These are phyloP conservation scores for Diplolepis rosae DNA, from an alignment of 2,888 invertebrate species.

Conservation along the genomic window DNA sequence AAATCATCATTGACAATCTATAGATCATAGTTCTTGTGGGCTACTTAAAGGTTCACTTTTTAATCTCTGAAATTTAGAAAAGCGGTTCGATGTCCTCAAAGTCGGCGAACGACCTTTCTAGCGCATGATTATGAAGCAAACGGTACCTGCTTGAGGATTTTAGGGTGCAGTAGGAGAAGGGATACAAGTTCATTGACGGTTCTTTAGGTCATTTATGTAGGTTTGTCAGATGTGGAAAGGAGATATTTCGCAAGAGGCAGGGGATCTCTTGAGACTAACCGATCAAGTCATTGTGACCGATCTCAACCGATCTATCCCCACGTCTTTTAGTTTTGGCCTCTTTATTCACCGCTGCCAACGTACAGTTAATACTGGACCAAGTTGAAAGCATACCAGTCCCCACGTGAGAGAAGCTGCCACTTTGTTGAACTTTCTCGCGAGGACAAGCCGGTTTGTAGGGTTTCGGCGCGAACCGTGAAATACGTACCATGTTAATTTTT, in stretches of 20 bases:
- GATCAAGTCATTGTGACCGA: constrained; percentile 28
- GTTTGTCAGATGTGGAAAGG: neutral
- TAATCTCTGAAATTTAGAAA: too few relatives aligned
- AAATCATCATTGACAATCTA: too few relatives aligned
- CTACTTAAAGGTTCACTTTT: too few relatives aligned
- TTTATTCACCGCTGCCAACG: constrained; percentile 53
- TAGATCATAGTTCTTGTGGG: too few relatives aligned
- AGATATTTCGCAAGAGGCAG: neutral
- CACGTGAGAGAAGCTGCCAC: constrained; percentile 66
- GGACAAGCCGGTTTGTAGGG: constrained; percentile 54
- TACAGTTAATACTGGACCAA: constrained; percentile 58
- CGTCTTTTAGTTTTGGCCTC: constrained; percentile 67
- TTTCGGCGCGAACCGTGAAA: constrained; percentile 44
- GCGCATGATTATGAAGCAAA: too few relatives aligned
- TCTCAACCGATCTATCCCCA: constrained; percentile 44
- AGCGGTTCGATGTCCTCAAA: too few relatives aligned
- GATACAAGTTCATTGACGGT: too few relatives aligned
- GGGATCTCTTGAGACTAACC: neutral
- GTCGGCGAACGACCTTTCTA: too few relatives aligned
- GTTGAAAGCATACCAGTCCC: constrained; percentile 69
- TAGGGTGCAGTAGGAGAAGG: too few relatives aligned
- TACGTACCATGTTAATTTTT: constrained; percentile 24
- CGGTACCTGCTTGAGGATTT: too few relatives aligned
- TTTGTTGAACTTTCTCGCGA: constrained; percentile 64
- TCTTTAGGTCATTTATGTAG: too few relatives aligned